These are phyloP conservation scores for Tipula lateralis DNA, from an alignment of 2,888 invertebrate genomes.

Conservation along the genomic window DNA sequence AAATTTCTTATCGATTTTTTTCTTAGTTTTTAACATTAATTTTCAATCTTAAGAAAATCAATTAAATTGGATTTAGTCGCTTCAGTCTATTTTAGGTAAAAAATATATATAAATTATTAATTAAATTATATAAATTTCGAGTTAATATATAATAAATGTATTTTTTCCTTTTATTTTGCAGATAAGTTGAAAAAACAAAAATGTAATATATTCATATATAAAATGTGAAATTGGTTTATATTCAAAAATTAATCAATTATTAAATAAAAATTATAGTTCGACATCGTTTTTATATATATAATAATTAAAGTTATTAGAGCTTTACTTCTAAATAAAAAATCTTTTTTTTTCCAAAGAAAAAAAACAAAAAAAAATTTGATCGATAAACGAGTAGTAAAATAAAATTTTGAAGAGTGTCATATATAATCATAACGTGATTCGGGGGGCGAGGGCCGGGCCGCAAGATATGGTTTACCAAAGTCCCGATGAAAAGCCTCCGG, in stretches of 20 bases:
- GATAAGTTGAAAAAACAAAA: background rate
- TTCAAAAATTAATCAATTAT: background rate
- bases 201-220: background rate
- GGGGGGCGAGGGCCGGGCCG: background rate
- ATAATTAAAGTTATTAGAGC: background rate
- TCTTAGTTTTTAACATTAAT: background rate
- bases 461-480: constrained; percentile 45
- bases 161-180: background rate
- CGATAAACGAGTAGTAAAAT: background rate
- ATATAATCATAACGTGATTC: background rate
- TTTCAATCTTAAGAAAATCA: background rate
- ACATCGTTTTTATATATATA: background rate
- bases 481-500: constrained; percentile 49
- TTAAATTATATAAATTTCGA: constrained; percentile 14
- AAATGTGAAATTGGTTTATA: background rate
- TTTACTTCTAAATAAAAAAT: background rate
- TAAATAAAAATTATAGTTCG: constrained; percentile 1
- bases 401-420: constrained; percentile 14
- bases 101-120: background rate
- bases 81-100: constrained; percentile 24
- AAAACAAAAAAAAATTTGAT: background rate
- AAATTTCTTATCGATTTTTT: background rate
- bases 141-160: background rate
- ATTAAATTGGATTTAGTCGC: constrained; percentile 1
- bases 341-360: background rate